phyloP scores from a whole-genome alignment of 2,113 vertebrate species.

The Parotia lawesii region DNA sequence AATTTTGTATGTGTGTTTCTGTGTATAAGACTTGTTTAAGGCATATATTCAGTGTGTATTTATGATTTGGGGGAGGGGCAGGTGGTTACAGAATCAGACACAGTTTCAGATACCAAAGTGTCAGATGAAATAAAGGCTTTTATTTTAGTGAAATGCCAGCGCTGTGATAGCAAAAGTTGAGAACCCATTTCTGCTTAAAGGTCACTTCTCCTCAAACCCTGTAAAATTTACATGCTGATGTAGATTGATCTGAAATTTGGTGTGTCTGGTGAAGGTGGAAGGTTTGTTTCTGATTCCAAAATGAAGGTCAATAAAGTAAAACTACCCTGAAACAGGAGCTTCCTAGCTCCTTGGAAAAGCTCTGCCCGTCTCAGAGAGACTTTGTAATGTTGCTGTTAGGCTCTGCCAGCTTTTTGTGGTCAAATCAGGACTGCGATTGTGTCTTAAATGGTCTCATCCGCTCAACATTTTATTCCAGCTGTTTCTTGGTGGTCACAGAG shows the following conservation, averaged over 20 bases:
- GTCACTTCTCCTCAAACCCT: background rate
- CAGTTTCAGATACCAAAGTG: background rate
- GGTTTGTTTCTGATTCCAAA: background rate
- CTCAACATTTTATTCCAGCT: background rate
- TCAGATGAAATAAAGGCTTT: background rate
- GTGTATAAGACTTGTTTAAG: background rate
- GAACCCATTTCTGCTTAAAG: constrained; percentile 25
- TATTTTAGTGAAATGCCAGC: background rate
- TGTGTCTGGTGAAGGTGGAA: background rate
- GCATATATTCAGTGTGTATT: background rate
- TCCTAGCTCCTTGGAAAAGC: background rate
- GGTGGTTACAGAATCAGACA: background rate
- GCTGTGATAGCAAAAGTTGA: background rate
- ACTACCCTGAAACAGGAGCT: background rate
- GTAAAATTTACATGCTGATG: constrained; percentile 12
- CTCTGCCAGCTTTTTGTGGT: background rate
- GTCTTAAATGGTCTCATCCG: background rate
- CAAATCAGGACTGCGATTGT: background rate
- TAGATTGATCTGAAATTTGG: background rate
- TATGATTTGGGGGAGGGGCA: background rate
- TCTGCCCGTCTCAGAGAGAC: background rate
- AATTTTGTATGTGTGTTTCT: background rate
- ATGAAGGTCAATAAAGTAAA: background rate
- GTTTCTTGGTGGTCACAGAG: background rate
- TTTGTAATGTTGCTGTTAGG: background rate